Percentiles rank a stretch among this genome's conserved stretches.
These are phyloP conservation scores for Spea bombifrons DNA, from an alignment of 2,113 vertebrate species.

Conservation along the genomic window DNA sequence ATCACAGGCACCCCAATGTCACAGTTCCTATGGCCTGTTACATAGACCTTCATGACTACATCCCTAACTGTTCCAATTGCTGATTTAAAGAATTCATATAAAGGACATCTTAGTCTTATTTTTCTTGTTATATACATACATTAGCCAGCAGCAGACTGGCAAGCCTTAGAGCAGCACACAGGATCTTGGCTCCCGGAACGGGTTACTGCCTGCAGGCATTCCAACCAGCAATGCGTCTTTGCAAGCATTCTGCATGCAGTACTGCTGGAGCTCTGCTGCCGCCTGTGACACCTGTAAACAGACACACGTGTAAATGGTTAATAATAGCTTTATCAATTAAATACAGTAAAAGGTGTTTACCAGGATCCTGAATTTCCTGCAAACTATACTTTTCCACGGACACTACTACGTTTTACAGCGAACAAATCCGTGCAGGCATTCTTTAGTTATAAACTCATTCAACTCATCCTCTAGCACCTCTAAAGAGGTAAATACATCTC, in stretches of 20 bases:
- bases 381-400: neutral
- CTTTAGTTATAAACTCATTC: no score
- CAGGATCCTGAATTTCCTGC: neutral
- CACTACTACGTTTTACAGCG: no score
- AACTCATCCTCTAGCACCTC: no score
- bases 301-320: neutral
- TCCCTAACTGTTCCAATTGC: no score
- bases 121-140: slow-evolving; percentile 7
- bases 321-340: no score
- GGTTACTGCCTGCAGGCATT: slow-evolving; percentile 88
- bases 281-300: slow-evolving; percentile 86
- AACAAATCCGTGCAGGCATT: no score
- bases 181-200: slow-evolving; percentile 89
- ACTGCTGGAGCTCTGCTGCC: slow-evolving; percentile 91
- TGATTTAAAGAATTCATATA: no score
- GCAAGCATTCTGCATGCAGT: slow-evolving; percentile 89
- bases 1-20: no score
- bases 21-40: no score
- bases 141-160: slow-evolving; percentile 52
- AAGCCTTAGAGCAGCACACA: slow-evolving; percentile 78
- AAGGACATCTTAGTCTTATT: no score
- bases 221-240: slow-evolving; percentile 90
- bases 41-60: no score
- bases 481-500: no score
- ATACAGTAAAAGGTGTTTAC: neutral